Percentiles rank a stretch among this genome's conserved stretches.
Evolutionary conservation across 2,888 invertebrate genomes (phyloP).

Genomic region (Vesta saturnalis): DNA sequence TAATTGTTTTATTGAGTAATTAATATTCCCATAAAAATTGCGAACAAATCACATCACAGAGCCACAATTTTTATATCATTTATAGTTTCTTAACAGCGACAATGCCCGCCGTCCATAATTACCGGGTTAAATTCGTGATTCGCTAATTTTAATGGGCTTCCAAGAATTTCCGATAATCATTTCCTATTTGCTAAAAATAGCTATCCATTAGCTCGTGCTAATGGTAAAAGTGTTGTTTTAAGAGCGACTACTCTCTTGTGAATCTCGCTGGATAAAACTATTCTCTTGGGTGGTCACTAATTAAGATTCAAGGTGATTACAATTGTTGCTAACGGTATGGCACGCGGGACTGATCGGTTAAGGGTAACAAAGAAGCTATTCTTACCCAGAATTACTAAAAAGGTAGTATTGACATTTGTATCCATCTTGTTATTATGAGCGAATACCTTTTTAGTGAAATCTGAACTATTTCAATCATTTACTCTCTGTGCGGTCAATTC

Average conservation of each 20-base stretch:
- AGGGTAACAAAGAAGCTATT: conserved; percentile 60
- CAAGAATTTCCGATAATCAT: conserved; percentile 18
- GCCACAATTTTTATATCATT: not conserved
- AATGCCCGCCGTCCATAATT: too few species aligned
- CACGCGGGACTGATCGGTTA: conserved; percentile 58
- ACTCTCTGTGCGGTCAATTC: conserved; percentile 58
- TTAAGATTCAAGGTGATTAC: conserved; percentile 65
- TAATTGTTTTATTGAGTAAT: conserved; percentile 33
- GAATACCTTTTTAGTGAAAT: conserved; percentile 59
- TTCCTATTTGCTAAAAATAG: conserved; percentile 56
- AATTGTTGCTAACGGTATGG: conserved; percentile 64
- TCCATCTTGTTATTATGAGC: conserved; percentile 60
- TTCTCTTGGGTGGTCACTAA: conserved; percentile 64
- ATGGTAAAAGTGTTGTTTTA: conserved; percentile 60
- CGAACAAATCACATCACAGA: too few species aligned
- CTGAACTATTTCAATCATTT: conserved; percentile 62
- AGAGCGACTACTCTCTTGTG: conserved; percentile 58
- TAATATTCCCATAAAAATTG: too few species aligned
- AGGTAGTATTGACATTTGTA: conserved; percentile 58
- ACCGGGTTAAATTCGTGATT: not conserved
- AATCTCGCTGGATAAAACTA: conserved; percentile 57
- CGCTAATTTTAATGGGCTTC: not conserved
- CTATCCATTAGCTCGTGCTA: conserved; percentile 62
- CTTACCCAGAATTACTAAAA: conserved; percentile 61
- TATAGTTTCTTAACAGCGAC: not conserved